Percentiles rank a stretch among this genome's conserved stretches.
Conservation (phyloP, 1,140 invertebrate species). For the Drosophila nannoptera region DNA sequence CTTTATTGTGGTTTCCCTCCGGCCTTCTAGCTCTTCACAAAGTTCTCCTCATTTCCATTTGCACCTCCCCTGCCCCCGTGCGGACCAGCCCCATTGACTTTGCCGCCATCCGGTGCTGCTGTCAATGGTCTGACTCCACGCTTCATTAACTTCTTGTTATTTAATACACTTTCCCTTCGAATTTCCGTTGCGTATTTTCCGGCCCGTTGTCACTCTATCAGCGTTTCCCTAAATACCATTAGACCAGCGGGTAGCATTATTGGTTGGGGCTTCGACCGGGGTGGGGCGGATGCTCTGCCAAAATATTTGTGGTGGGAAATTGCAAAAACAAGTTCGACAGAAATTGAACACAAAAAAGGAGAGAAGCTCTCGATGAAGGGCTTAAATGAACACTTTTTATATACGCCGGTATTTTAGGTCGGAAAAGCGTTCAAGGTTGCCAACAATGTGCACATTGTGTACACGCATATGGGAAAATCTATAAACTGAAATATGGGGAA, state of each 20-base stretch:
- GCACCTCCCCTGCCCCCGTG: not conserved
- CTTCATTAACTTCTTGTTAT: conserved; percentile 74
- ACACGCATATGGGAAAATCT: too few species aligned
- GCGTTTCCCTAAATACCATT: conserved; percentile 48
- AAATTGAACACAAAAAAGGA: conserved; percentile 23
- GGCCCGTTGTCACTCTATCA: conserved; percentile 64
- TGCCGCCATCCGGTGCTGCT: conserved; percentile 1
- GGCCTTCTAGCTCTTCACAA: conserved; percentile 3
- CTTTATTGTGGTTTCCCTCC: conserved; percentile 59
- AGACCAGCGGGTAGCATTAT: not conserved
- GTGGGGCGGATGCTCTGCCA: not conserved
- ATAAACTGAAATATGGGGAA: too few species aligned
- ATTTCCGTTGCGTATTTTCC: conserved; percentile 51
- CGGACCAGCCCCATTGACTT: too few species aligned
- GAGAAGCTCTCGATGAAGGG: conserved; percentile 12
- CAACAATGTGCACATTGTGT: too few species aligned
- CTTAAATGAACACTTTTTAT: conserved; percentile 51
- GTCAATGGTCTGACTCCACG: conserved; percentile 46
- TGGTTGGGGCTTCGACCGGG: not conserved
- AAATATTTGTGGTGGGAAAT: conserved; percentile 32
- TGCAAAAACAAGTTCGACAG: conserved; percentile 34
- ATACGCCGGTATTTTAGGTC: not conserved
- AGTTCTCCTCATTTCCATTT: not conserved
- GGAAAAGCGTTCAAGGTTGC: too few species aligned
- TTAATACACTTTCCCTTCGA: conserved; percentile 63